These are phyloP conservation scores for Drosophila ustulata DNA, from an alignment of 2,888 invertebrate genomes.

Conservation along the genomic window DNA sequence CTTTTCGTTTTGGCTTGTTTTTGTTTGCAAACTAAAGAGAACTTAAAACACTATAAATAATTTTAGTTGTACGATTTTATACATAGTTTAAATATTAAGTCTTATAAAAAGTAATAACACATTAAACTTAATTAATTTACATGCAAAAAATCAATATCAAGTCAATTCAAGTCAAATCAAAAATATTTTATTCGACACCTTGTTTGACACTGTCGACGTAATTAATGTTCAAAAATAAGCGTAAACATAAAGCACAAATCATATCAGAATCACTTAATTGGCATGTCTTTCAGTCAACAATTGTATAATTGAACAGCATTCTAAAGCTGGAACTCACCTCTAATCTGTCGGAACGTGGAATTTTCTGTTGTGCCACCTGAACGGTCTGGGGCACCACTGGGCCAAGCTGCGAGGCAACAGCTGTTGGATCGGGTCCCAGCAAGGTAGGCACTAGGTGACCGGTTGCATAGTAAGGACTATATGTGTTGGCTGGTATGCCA, in stretches of 20 bases:
- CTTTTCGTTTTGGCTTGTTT: conserved; percentile 22
- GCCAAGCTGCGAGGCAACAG: conserved; percentile 92
- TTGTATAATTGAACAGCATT: conserved; percentile 21
- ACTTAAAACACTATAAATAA: conserved; percentile 69
- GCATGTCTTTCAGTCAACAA: conserved; percentile 46
- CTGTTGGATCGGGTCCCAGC: conserved; percentile 94
- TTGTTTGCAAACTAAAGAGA: conserved; percentile 66
- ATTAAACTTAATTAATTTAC: conserved; percentile 45
- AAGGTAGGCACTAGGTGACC: conserved; percentile 95
- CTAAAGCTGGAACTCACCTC: conserved; percentile 90
- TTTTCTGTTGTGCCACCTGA: conserved; percentile 96
- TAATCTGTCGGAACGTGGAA: conserved; percentile 97
- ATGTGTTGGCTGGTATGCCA: conserved; percentile 95
- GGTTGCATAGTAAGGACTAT: conserved; percentile 95
- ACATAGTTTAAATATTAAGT: conserved; percentile 68
- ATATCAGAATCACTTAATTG: conserved; percentile 55
- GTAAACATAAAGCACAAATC: conserved; percentile 54
- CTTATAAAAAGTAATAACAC: conserved; percentile 53
- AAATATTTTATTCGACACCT: conserved; percentile 30
- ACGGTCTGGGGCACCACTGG: conserved; percentile 92
- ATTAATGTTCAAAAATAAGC: conserved; percentile 31
- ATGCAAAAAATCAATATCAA: conserved; percentile 53
- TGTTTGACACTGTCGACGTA: conserved; percentile 36
- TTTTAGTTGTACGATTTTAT: conserved; percentile 67
- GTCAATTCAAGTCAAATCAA: conserved; percentile 40